Conservation (phyloP, 2,113 vertebrate species). For the Ellobius talpinus region DNA sequence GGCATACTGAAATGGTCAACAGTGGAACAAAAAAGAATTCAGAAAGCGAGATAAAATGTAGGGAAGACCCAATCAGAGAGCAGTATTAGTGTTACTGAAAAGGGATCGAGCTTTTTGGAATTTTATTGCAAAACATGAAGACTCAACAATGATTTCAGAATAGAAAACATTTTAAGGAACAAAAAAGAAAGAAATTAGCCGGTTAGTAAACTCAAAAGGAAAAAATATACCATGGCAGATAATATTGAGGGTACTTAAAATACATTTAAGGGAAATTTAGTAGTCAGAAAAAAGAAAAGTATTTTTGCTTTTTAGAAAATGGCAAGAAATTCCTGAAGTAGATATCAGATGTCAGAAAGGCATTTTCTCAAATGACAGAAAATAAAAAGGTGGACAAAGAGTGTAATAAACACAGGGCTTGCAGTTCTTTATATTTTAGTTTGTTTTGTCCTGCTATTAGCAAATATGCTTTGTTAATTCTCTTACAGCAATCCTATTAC, state of each 20-base stretch:
- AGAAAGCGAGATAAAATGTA: neutral
- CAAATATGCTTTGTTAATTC: constrained; percentile 90
- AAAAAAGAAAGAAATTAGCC: constrained; percentile 32
- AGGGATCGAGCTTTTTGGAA: neutral
- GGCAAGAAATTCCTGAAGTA: constrained; percentile 30
- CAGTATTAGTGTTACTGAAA: neutral
- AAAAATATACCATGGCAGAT: neutral
- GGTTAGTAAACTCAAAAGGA: neutral
- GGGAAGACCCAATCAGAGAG: neutral
- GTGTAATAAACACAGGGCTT: neutral
- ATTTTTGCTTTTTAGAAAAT: constrained; percentile 39
- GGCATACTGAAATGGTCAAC: neutral
- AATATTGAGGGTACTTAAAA: neutral
- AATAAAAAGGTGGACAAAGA: neutral
- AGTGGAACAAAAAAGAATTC: neutral
- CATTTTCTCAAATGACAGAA: neutral
- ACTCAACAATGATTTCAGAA: neutral
- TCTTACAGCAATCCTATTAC: constrained; percentile 95
- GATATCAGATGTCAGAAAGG: neutral
- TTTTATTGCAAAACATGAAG: neutral
- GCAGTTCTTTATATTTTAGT: constrained; percentile 55
- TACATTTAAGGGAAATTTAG: neutral
- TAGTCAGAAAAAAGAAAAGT: neutral
- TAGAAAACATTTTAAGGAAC: neutral
- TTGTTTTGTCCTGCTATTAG: constrained; percentile 84